phyloP scores from a whole-genome alignment of 2,113 vertebrate species.

The Stegastes partitus region DNA sequence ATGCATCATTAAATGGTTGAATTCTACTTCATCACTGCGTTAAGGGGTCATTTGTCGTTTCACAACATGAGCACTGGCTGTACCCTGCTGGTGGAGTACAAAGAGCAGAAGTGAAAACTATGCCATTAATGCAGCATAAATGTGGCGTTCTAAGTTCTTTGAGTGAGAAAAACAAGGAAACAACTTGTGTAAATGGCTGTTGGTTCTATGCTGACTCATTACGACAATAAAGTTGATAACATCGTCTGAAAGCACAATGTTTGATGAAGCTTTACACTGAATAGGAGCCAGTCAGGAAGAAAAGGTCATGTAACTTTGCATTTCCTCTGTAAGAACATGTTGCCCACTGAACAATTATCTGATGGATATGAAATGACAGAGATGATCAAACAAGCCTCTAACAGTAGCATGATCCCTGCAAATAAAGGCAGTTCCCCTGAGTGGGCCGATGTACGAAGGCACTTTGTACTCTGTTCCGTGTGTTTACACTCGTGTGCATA shows the following conservation, averaged over 20 bases:
- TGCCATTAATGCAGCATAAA: not conserved
- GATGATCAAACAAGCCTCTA: slow-evolving; percentile 45
- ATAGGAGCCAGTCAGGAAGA: slow-evolving; percentile 25
- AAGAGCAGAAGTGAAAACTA: not conserved
- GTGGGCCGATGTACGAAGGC: slow-evolving; percentile 11
- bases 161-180: slow-evolving; percentile 2
- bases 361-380: slow-evolving; percentile 24
- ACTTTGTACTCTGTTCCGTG: slow-evolving; percentile 27
- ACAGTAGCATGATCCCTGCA: slow-evolving; percentile 30
- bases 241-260: slow-evolving; percentile 8
- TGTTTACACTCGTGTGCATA: slow-evolving; percentile 64
- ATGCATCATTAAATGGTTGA: not conserved
- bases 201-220: slow-evolving; percentile 21
- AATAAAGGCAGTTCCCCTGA: slow-evolving; percentile 53
- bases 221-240: not conserved
- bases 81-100: not conserved
- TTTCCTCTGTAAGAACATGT: not conserved
- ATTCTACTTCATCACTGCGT: not conserved
- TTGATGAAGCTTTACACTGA: slow-evolving; percentile 21
- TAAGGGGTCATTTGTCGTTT: not conserved
- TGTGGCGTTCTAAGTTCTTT: not conserved
- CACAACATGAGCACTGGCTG: not conserved
- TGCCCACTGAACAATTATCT: not conserved
- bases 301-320: slow-evolving; percentile 26
- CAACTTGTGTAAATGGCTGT: not conserved